A percentile compares a stretch with the other conserved stretches of the same genome.
phyloP scores from a whole-genome alignment of 2,113 vertebrate genomes.

The Pelecanus crispus region DNA sequence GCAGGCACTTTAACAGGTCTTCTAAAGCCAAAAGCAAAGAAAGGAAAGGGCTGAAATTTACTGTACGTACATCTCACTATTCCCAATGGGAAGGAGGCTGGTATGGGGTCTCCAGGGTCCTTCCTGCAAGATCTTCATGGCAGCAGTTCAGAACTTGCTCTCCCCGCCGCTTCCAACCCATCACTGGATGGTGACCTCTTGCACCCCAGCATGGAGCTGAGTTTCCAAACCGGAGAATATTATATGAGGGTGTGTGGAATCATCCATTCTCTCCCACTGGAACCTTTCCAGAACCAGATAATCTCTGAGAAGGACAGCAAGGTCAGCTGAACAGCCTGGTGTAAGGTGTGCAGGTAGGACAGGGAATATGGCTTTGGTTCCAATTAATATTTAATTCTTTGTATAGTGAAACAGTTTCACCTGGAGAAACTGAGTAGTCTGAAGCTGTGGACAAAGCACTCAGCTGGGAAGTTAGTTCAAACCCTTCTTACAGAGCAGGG shows the following conservation, averaged over 20 bases:
- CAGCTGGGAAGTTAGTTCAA: not conserved
- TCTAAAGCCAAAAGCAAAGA: not conserved
- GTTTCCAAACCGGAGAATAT: not conserved
- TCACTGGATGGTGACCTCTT: not conserved
- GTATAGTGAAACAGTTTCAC: not conserved
- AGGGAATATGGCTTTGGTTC: not conserved
- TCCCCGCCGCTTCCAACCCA: rapidly evolving
- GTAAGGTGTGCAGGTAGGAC: not conserved
- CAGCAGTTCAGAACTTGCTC: not conserved
- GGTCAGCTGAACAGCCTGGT: not conserved
- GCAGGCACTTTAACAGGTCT: not conserved
- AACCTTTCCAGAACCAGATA: not conserved
- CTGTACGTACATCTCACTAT: not conserved
- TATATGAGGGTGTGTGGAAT: not conserved
- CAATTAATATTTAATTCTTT: not conserved
- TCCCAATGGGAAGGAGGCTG: not conserved
- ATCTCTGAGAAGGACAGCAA: not conserved
- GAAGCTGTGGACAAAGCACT: not conserved
- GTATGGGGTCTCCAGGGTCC: not conserved
- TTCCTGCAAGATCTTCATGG: not conserved
- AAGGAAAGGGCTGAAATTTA: not conserved
- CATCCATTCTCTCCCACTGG: not conserved
- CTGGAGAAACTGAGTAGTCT: not conserved
- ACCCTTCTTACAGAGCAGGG: not conserved
- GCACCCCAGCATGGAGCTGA: not conserved